Percentiles rank a stretch among this genome's conserved stretches.
These are phyloP conservation scores for Leptonema lineaticorne DNA, from an alignment of 1,140 invertebrate species.

Conservation along the genomic window DNA sequence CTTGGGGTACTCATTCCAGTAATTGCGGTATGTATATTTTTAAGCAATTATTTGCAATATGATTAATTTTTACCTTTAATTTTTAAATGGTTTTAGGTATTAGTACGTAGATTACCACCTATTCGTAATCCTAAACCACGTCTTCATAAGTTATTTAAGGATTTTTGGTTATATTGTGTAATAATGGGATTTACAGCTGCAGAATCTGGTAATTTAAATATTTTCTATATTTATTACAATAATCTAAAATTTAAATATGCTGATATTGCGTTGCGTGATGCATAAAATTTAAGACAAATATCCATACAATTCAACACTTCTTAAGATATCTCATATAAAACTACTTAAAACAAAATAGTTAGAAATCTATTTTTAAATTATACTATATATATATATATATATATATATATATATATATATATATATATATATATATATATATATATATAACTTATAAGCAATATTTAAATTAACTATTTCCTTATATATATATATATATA, in stretches of 20 bases:
- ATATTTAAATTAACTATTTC: no score
- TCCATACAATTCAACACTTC: no score
- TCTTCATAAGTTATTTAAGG: constrained; percentile 95
- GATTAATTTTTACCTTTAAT: neutral
- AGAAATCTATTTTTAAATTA: no score
- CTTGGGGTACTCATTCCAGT: constrained; percentile 96
- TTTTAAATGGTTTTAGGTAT: constrained; percentile 45
- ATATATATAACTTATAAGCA: no score
- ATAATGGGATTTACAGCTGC: constrained; percentile 95
- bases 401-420: neutral
- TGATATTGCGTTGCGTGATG: no score
- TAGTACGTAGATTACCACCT: constrained; percentile 81
- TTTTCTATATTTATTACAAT: neutral
- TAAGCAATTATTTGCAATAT: neutral
- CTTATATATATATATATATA: no score
- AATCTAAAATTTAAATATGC: neutral
- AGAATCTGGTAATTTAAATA: constrained; percentile 63
- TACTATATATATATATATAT: neutral
- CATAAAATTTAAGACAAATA: no score
- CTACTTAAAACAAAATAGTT: no score
- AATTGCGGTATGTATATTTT: constrained; percentile 70
- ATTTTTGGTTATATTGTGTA: constrained; percentile 99
- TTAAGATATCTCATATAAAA: no score
- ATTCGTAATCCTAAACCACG: constrained; percentile 90
- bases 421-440: no score